Conservation (phyloP, 2,888 invertebrate genomes). For the Venusia cambrica region DNA sequence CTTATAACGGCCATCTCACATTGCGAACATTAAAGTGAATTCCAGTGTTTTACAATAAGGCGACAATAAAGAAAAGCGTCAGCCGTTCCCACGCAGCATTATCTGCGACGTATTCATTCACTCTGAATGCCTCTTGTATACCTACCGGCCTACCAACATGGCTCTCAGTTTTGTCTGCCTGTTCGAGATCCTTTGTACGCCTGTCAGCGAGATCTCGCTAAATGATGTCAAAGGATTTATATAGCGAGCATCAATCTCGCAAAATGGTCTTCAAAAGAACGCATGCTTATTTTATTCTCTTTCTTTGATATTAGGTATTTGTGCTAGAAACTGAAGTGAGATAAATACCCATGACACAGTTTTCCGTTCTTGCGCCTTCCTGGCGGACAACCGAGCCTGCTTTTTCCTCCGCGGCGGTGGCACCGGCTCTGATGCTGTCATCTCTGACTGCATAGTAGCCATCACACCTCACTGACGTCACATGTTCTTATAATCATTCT, state of each 20-base stretch:
- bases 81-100: slow-evolving; percentile 64
- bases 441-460: slow-evolving; percentile 46
- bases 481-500: slow-evolving; percentile 35
- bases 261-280: slow-evolving; percentile 27
- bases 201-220: slow-evolving; percentile 42
- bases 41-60: slow-evolving; percentile 44
- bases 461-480: slow-evolving; percentile 26
- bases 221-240: slow-evolving; percentile 47
- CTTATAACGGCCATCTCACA: slow-evolving; percentile 44
- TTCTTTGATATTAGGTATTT: slow-evolving; percentile 10
- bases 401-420: slow-evolving; percentile 74
- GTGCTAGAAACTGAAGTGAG: slow-evolving; percentile 8
- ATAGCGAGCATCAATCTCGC: slow-evolving; percentile 39
- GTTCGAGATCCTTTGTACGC: slow-evolving; percentile 50
- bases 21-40: slow-evolving; percentile 53
- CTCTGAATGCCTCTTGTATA: slow-evolving; percentile 39
- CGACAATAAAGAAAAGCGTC: slow-evolving; percentile 44
- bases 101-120: slow-evolving; percentile 50
- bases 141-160: slow-evolving; percentile 32
- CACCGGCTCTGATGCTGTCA: slow-evolving; percentile 47
- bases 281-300: slow-evolving; percentile 14
- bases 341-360: slow-evolving; percentile 65
- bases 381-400: slow-evolving; percentile 60
- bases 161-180: slow-evolving; percentile 53
- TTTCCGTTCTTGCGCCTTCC: slow-evolving; percentile 56